Percentiles rank a stretch among this genome's conserved stretches.
Conservation (phyloP, 2,113 vertebrate species). For the Elachura formosa region DNA sequence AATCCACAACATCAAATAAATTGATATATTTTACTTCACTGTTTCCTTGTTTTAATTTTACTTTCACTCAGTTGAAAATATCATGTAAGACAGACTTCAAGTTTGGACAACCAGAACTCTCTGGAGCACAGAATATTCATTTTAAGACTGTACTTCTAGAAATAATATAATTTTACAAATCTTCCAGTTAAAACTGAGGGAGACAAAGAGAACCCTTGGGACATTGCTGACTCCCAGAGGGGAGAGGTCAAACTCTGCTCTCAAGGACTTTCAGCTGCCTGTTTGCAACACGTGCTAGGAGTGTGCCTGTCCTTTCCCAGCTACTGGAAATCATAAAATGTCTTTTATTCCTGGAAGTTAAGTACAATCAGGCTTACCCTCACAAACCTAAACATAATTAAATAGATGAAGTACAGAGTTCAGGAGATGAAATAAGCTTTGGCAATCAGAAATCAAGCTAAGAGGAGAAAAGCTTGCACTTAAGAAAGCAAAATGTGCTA, state of each 20-base stretch:
- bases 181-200: background rate
- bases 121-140: background rate
- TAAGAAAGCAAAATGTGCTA: background rate
- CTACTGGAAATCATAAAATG: background rate
- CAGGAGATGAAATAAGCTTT: background rate
- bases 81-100: background rate
- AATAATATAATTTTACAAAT: background rate
- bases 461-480: background rate
- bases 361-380: background rate
- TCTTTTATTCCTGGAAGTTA: background rate
- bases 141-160: background rate
- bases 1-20: background rate
- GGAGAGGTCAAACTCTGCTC: background rate
- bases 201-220: background rate
- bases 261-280: background rate
- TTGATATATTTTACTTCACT: background rate
- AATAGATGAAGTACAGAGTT: background rate
- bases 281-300: rapidly evolving
- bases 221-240: background rate
- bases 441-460: background rate
- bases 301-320: background rate
- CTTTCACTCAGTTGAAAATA: background rate
- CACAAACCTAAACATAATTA: background rate
- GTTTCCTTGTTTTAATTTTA: background rate
- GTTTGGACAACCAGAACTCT: background rate